A percentile compares a stretch with the other conserved stretches of the same genome.
Conservation (phyloP, 2,113 vertebrate species). For the Forbesichthys papilliferus region DNA sequence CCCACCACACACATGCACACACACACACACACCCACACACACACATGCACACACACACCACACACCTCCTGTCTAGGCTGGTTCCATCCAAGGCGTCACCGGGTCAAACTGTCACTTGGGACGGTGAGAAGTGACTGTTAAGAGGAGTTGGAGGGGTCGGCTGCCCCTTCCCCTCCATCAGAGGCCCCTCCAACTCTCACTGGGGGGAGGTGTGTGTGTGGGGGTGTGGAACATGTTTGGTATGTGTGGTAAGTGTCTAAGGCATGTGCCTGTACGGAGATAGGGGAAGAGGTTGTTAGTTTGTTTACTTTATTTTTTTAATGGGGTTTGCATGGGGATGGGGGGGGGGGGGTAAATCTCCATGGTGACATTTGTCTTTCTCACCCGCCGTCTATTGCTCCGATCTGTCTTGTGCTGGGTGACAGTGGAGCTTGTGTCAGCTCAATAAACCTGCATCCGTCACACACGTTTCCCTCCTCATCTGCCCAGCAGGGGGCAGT, state of each 20-base stretch:
- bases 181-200: constrained; percentile 16
- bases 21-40: no score
- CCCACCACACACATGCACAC: no score
- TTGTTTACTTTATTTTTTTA: constrained; percentile 3
- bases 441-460: constrained; percentile 44
- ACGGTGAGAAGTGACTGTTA: constrained; percentile 47
- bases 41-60: no score
- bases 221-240: no score
- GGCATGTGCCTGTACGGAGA: no score
- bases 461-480: constrained; percentile 19
- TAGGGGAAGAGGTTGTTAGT: no score
- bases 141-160: neutral
- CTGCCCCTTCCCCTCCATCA: constrained; percentile 45
- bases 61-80: constrained; percentile 30
- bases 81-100: constrained; percentile 28
- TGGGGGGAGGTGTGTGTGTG: neutral
- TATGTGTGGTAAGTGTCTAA: no score
- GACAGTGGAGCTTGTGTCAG: constrained; percentile 44
- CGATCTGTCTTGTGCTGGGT: constrained; percentile 19
- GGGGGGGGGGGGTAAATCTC: constrained; percentile 4
- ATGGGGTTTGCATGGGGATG: neutral
- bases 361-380: constrained; percentile 2
- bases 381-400: neutral
- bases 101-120: constrained; percentile 40
- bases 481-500: neutral